Percentiles rank a stretch among this genome's conserved stretches.
phyloP scores from a whole-genome alignment of 2,113 vertebrate species.

The Rhinolophus sinicus region DNA sequence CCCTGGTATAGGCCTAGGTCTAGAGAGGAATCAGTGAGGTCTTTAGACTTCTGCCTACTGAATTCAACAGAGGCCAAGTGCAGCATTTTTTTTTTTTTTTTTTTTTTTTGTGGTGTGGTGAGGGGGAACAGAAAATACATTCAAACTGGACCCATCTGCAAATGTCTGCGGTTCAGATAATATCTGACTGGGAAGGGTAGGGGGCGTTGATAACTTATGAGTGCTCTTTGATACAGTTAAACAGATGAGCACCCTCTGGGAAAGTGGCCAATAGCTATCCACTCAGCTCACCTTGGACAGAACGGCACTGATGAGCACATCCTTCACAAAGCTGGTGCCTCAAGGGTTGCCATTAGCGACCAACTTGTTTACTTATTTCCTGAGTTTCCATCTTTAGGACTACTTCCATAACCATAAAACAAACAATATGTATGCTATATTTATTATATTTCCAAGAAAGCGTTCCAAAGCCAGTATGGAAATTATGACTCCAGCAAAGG shows the following conservation, averaged over 20 bases:
- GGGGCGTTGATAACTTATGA: conserved; percentile 48
- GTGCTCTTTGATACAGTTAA: accelerated
- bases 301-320: conserved; percentile 19
- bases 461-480: neutral
- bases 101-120: too few relatives aligned
- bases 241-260: conserved; percentile 2
- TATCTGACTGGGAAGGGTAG: conserved; percentile 4
- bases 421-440: conserved; percentile 33
- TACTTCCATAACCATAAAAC: conserved; percentile 46
- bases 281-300: conserved; percentile 37
- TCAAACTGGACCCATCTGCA: neutral
- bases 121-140: neutral
- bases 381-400: neutral
- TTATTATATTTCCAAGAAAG: conserved; percentile 21
- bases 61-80: neutral
- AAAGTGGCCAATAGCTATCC: neutral
- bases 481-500: neutral
- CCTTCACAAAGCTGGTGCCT: neutral
- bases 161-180: neutral
- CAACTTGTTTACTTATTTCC: neutral
- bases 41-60: neutral
- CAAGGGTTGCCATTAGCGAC: neutral
- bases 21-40: neutral
- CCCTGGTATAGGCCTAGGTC: neutral
- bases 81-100: too few relatives aligned